These are phyloP conservation scores for Sinonovacula constricta DNA, from an alignment of 1,140 invertebrate species.

Conservation along the genomic window DNA sequence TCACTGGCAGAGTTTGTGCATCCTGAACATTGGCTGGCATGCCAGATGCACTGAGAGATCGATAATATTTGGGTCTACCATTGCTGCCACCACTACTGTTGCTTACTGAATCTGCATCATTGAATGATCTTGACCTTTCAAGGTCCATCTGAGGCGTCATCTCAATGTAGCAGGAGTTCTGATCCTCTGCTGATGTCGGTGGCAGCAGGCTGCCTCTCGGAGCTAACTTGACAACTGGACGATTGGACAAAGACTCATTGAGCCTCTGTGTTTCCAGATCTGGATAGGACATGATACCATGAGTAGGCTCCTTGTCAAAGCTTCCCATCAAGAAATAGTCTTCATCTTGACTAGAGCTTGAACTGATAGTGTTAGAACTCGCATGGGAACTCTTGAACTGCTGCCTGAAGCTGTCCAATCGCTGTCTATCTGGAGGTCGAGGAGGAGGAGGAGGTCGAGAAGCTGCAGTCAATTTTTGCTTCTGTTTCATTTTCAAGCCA, in stretches of 20 bases:
- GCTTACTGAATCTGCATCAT: neutral
- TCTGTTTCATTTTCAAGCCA: constrained; percentile 54
- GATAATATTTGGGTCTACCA: constrained; percentile 47
- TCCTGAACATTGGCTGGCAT: no score
- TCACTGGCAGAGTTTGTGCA: neutral
- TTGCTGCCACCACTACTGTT: neutral
- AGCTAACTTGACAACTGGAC: constrained; percentile 26
- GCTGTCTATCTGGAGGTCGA: constrained; percentile 57
- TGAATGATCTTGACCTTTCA: constrained; percentile 15
- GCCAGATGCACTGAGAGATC: constrained; percentile 58
- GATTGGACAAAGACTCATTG: constrained; percentile 20
- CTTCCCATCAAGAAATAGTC: constrained; percentile 71
- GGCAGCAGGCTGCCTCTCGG: constrained; percentile 16
- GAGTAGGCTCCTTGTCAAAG: constrained; percentile 57
- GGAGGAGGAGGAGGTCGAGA: constrained; percentile 51
- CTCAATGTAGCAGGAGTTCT: constrained; percentile 62
- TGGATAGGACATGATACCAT: constrained; percentile 31
- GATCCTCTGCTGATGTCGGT: constrained; percentile 14
- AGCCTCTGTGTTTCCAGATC: constrained; percentile 41
- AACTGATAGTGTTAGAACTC: constrained; percentile 23
- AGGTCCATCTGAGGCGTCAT: constrained; percentile 58
- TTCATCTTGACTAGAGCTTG: constrained; percentile 48
- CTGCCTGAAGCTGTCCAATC: constrained; percentile 22
- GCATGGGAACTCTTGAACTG: neutral
- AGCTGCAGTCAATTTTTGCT: constrained; percentile 17